phyloP scores from a whole-genome alignment of 1,140 invertebrate species.

The Stratiolaelaps scimitus region DNA sequence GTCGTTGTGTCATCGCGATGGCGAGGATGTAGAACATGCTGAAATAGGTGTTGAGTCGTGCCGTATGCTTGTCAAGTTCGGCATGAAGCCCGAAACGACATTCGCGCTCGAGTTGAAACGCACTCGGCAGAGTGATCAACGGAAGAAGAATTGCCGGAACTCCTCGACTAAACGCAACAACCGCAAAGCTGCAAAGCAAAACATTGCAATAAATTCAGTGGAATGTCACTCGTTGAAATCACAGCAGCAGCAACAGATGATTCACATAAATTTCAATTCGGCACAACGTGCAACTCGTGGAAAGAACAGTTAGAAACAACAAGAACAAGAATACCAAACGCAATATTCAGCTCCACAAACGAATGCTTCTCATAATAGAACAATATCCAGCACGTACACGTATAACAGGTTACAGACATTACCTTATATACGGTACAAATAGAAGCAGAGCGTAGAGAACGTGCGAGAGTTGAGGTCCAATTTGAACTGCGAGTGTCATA shows the following conservation, averaged over 20 bases:
- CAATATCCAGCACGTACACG: conserved; percentile 45
- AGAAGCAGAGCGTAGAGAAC: conserved; percentile 75
- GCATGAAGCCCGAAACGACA: conserved; percentile 66
- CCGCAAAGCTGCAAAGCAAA: not conserved
- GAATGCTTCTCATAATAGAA: conserved; percentile 39
- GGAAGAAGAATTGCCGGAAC: conserved; percentile 73
- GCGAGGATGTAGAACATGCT: conserved; percentile 74
- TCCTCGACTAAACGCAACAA: conserved; percentile 12
- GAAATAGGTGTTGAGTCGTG: conserved; percentile 76
- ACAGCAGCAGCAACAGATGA: no score
- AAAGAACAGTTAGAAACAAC: no score
- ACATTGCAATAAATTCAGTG: no score
- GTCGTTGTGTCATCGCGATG: conserved; percentile 36
- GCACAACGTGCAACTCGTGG: no score
- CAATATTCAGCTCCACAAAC: no score
- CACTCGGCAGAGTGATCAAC: conserved; percentile 65
- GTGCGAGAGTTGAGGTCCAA: conserved; percentile 77
- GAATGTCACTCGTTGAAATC: no score
- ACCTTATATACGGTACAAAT: conserved; percentile 70
- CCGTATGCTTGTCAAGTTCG: conserved; percentile 69
- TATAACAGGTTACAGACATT: conserved; percentile 58
- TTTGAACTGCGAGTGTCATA: conserved; percentile 80
- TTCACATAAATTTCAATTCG: no score
- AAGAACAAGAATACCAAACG: no score
- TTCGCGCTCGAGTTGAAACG: conserved; percentile 76